A percentile compares a stretch with the other conserved stretches of the same genome.
These are phyloP conservation scores for Lepidostoma basale DNA, from an alignment of 1,140 invertebrate genomes.

Conservation along the genomic window DNA sequence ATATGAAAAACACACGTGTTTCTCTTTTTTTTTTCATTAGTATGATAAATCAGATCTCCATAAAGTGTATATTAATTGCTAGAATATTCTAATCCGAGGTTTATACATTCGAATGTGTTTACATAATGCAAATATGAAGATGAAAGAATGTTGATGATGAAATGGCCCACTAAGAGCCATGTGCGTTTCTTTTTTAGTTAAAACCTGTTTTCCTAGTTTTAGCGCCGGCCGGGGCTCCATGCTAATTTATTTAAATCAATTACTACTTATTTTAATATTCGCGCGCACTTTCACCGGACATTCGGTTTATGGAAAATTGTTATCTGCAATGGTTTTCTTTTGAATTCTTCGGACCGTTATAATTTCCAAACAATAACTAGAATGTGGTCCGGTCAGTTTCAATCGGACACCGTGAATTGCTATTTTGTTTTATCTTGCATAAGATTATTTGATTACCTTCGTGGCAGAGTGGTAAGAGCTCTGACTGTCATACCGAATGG, in stretches of 20 bases:
- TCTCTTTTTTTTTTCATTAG: not conserved
- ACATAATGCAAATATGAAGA: constrained; percentile 19
- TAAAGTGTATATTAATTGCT: not conserved
- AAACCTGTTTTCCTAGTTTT: not conserved
- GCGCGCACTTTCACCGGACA: not conserved
- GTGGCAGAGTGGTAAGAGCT: no score
- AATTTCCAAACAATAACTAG: no score
- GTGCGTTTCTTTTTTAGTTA: constrained; percentile 11
- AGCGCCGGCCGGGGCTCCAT: not conserved
- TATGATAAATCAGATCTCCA: not conserved
- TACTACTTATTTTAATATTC: not conserved
- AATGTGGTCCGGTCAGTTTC: no score
- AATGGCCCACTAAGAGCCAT: constrained; percentile 5
- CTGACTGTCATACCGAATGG: no score
- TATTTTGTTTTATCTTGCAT: no score
- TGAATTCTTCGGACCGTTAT: no score
- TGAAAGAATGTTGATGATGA: constrained; percentile 11
- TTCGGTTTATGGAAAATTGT: no score
- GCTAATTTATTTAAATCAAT: constrained; percentile 17
- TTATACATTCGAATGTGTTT: constrained; percentile 11
- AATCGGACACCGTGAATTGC: no score
- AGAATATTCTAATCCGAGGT: not conserved
- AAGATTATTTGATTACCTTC: no score
- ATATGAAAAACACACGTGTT: not conserved
- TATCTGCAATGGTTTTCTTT: no score